Conservation (phyloP, 2,113 vertebrate genomes). For the Elephas maximus region DNA sequence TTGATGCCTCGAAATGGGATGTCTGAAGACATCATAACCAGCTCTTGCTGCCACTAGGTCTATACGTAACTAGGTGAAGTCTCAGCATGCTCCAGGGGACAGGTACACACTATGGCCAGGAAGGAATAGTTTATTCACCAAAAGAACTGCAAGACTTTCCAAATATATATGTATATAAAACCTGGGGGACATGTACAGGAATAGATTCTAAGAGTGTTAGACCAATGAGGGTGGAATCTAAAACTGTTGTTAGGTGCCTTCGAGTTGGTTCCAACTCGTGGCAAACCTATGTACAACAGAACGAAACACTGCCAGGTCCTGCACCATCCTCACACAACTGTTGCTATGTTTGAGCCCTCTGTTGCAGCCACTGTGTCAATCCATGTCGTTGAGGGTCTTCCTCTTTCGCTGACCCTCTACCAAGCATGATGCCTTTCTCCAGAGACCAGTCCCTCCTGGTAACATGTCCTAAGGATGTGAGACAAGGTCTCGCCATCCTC, state of each 20-base stretch:
- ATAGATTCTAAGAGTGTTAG: background rate
- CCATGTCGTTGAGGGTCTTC: too few species aligned
- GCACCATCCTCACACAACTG: too few species aligned
- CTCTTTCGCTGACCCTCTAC: too few species aligned
- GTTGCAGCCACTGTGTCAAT: too few species aligned
- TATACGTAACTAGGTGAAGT: background rate
- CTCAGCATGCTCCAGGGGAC: background rate
- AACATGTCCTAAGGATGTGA: too few species aligned
- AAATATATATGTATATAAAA: background rate
- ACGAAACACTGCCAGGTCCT: too few species aligned
- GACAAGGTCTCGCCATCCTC: too few species aligned
- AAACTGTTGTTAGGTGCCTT: background rate
- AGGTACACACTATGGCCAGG: background rate
- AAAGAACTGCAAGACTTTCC: background rate
- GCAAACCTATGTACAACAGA: too few species aligned
- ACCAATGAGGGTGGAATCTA: background rate
- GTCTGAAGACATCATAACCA: background rate
- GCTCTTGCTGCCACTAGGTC: background rate
- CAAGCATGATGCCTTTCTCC: too few species aligned
- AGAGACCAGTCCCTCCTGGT: too few species aligned
- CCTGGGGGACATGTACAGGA: rapidly evolving
- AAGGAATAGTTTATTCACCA: background rate
- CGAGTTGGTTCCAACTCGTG: too few species aligned
- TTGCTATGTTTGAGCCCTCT: too few species aligned
- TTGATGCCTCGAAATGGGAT: background rate